Percentiles rank a stretch among this genome's conserved stretches.
phyloP scores from a whole-genome alignment of 1,140 invertebrate species.

The Papilio dardanus region DNA sequence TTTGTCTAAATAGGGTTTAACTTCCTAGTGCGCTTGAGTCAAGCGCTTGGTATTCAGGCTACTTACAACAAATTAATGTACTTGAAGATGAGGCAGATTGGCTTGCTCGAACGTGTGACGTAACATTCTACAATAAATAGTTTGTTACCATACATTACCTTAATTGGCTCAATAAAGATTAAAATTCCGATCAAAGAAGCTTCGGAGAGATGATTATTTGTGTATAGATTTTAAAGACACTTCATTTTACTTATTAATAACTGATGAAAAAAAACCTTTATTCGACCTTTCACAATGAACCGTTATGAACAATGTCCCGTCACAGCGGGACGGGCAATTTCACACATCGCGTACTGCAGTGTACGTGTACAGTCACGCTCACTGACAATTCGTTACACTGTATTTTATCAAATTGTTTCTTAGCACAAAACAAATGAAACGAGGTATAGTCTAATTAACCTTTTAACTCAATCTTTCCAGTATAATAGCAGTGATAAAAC shows the following conservation, averaged over 20 bases:
- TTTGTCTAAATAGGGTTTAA: background rate
- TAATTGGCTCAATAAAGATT: conserved; percentile 1
- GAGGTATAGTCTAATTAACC: too few species aligned
- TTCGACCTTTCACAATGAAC: background rate
- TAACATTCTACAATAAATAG: conserved; percentile 1
- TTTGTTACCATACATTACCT: background rate
- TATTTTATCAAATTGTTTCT: background rate
- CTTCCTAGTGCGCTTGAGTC: background rate
- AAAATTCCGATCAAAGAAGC: background rate
- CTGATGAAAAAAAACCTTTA: background rate
- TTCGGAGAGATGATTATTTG: too few species aligned
- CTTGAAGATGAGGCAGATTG: conserved; percentile 6
- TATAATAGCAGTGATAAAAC: too few species aligned
- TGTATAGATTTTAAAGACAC: too few species aligned
- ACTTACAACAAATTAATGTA: conserved; percentile 24
- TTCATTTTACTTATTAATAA: background rate
- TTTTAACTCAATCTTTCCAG: too few species aligned
- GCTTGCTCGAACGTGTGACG: background rate
- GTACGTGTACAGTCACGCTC: conserved; percentile 5
- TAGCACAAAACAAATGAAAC: background rate
- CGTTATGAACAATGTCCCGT: conserved; percentile 23
- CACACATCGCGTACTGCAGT: conserved; percentile 2
- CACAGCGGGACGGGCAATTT: conserved; percentile 19
- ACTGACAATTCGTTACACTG: background rate
- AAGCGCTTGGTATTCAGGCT: conserved; percentile 10